A percentile compares a stretch with the other conserved stretches of the same genome.
Conservation (phyloP, 2,797 vertebrate genomes). For the Geotria australis region DNA sequence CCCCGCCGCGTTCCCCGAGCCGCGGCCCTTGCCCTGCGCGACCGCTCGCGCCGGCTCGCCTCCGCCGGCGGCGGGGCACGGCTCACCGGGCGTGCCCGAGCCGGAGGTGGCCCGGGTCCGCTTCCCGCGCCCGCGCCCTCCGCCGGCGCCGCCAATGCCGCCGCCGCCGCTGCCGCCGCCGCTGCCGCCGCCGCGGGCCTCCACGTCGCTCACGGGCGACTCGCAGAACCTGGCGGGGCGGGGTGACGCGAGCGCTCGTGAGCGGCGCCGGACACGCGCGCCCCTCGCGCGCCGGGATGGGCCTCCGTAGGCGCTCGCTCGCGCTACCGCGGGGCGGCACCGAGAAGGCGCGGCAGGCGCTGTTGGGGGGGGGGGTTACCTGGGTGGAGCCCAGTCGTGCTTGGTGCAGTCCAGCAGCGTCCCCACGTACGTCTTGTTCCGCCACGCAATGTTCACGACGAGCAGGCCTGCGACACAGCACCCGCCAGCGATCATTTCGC, state of each 20-base stretch:
- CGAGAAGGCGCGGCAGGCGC: no score
- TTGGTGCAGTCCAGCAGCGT: slow-evolving; percentile 89
- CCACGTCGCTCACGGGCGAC: slow-evolving; percentile 70
- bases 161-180: slow-evolving; percentile 21
- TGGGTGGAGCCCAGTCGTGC: slow-evolving; percentile 90
- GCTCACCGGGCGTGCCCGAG: slow-evolving; percentile 2
- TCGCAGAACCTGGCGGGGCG: slow-evolving; percentile 52
- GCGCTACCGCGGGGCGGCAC: no score
- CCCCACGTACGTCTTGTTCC: slow-evolving; percentile 95
- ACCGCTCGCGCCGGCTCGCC: no score
- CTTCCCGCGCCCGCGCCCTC: slow-evolving; percentile 48
- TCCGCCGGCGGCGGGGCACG: no score
- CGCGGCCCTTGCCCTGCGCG: slow-evolving; percentile 19
- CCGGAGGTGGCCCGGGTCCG: slow-evolving; percentile 44
- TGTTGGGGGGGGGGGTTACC: no score
- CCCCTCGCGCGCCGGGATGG: no score
- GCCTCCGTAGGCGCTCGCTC: no score
- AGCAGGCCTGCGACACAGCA: slow-evolving; percentile 36
- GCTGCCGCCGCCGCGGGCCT: slow-evolving; percentile 28
- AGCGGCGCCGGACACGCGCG: no score
- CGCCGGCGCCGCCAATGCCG: slow-evolving; percentile 9
- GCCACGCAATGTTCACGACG: slow-evolving; percentile 95
- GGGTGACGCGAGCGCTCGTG: no score
- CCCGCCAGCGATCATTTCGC: no score
- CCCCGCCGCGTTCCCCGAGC: slow-evolving; percentile 1